phyloP scores from a whole-genome alignment of 2,113 vertebrate species.

The Oriolus oriolus region DNA sequence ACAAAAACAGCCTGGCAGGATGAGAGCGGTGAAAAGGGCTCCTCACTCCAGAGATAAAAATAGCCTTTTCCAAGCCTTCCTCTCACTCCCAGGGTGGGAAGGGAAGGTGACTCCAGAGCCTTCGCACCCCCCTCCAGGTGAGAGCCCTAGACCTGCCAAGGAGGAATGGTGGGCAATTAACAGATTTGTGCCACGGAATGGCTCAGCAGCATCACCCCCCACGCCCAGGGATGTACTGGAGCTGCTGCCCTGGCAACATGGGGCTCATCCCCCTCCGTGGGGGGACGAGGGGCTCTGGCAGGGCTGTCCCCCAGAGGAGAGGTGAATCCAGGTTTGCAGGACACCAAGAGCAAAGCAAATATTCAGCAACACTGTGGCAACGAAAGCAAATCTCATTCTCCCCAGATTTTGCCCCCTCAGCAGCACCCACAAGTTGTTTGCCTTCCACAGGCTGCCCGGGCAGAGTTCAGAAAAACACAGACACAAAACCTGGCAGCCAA shows the following conservation, averaged over 20 bases:
- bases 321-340: neutral
- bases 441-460: constrained; percentile 32
- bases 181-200: fast-evolving
- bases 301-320: neutral
- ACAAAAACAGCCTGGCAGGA: neutral
- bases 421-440: constrained; percentile 57
- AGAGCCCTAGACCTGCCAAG: neutral
- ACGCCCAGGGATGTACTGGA: neutral
- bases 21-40: neutral
- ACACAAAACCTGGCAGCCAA: constrained; percentile 38
- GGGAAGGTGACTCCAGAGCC: neutral
- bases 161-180: fast-evolving
- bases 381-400: neutral
- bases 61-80: neutral
- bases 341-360: neutral
- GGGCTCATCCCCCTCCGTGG: neutral
- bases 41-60: constrained; percentile 1
- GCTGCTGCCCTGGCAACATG: neutral
- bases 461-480: constrained; percentile 39
- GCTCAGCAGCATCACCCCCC: neutral
- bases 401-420: constrained; percentile 40
- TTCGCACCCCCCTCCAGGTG: neutral
- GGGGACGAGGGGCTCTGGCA: fast-evolving
- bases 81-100: neutral
- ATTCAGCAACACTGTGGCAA: neutral